These are phyloP conservation scores for Cataglyphis cursor DNA, from an alignment of 2,888 invertebrate genomes.

Conservation along the genomic window DNA sequence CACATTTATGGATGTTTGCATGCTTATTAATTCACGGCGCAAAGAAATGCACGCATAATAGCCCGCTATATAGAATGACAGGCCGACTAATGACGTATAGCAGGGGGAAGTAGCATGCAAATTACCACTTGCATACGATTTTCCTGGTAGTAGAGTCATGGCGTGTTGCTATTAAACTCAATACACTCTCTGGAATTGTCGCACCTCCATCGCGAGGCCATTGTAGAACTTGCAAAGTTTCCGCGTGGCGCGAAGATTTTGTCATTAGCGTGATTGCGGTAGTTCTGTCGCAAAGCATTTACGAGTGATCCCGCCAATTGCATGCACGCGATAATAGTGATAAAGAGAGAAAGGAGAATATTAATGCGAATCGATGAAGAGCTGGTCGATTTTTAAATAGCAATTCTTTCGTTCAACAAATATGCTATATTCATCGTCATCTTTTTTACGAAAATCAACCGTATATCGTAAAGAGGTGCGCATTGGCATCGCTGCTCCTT, in stretches of 20 bases:
- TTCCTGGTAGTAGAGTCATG: constrained; percentile 37
- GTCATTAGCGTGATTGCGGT: constrained; percentile 51
- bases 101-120: constrained; percentile 47
- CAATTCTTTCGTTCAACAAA: constrained; percentile 7
- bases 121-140: constrained; percentile 52
- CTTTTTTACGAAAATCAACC: constrained; percentile 2
- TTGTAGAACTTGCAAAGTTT: constrained; percentile 50
- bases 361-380: constrained; percentile 19
- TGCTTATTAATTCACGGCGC: constrained; percentile 27
- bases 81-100: constrained; percentile 42
- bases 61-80: constrained; percentile 36
- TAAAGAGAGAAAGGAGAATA: neutral
- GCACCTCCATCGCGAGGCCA: constrained; percentile 44
- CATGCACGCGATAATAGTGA: neutral
- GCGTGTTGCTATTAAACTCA: constrained; percentile 49
- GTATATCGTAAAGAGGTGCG: constrained; percentile 6
- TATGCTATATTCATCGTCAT: neutral
- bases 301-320: constrained; percentile 42
- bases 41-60: constrained; percentile 52
- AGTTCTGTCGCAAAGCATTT: constrained; percentile 45
- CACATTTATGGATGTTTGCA: constrained; percentile 5
- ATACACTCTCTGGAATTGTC: constrained; percentile 47
- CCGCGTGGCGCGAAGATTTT: constrained; percentile 50
- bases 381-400: neutral
- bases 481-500: neutral